Evolutionary conservation across 1,140 invertebrate species (phyloP), one percentile per base, ranked within the genome.

Genomic region (Drosophila nasuta): DNA sequence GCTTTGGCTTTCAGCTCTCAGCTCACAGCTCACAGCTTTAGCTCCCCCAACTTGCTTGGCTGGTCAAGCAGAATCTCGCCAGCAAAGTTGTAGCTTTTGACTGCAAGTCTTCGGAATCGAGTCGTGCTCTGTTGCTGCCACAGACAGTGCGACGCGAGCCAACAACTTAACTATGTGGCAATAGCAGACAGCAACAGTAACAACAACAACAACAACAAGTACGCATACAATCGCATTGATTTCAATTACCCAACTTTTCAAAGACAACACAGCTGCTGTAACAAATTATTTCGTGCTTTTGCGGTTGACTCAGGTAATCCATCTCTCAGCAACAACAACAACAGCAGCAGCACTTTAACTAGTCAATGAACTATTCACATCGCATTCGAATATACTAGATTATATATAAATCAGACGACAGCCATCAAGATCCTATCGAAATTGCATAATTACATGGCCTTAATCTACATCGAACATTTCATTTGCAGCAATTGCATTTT

Each of bases 121-220:
- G 38, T 33, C 58, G 52, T 65, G 73, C 77, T 69, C 45, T 46
- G 71, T 79, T 68, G 30, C 43, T 68, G 30, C 43, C 17, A 20
- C 78, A 81, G 80, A 82, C 75, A 82, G 56, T 58, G 45, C 78
- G 78, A 63, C 78, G 78, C 71, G 46, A 25, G 17, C 54, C 77
- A 64, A 66, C 79, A 82, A 75, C 79, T 78, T 66, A 63, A 81
- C 79, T 78, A 82, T 82, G 80, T 78, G 80, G 80, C 80, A 82
- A 82, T 72, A 82, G 41, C 72, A 77, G 45, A 51, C 59, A 48
- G 13, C 35, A 67, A 41, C 69, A 67, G 25, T 43, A 28, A 8
- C 25, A 58, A 48, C 76, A 79, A 15, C 17, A 33, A 71, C 46
- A 74, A 3, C 5, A 28, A 64, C 13, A 45, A 69, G 10, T n/a